Percentiles rank a stretch among this genome's conserved stretches.
Conservation (phyloP, 37 sponge, comb jelly and placozoan species). For the Agelas oroides region DNA sequence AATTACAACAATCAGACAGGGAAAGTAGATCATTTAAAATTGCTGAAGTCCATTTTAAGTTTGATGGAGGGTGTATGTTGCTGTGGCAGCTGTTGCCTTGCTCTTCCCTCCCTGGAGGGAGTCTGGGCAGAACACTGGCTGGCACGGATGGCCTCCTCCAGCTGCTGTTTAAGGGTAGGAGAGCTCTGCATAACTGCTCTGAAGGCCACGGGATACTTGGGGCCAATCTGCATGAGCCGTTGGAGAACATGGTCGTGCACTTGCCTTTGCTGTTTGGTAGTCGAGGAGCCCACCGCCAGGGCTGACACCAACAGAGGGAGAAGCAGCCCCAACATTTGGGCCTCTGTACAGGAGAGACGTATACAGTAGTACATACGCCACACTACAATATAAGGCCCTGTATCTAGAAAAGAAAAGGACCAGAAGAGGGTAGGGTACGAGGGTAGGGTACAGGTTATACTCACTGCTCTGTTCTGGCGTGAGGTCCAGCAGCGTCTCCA, state of each 20-base stretch:
- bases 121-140: not conserved
- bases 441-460: too few relatives aligned
- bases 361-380: too few relatives aligned
- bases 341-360: slow-evolving; percentile 30
- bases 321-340: slow-evolving; percentile 54
- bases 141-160: slow-evolving; percentile 76
- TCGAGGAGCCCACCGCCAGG: slow-evolving; percentile 26
- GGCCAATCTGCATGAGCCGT: slow-evolving; percentile 74
- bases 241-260: slow-evolving; percentile 62
- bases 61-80: slow-evolving; percentile 68
- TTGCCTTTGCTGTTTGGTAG: not conserved
- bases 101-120: not conserved
- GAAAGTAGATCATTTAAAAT: slow-evolving; percentile 76
- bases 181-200: slow-evolving; percentile 65
- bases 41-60: slow-evolving; percentile 90
- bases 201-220: slow-evolving; percentile 76
- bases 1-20: too few relatives aligned
- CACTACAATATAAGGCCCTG: too few relatives aligned
- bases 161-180: slow-evolving; percentile 61
- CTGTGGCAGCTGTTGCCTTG: not conserved
- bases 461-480: slow-evolving; percentile 43
- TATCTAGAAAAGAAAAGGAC: too few relatives aligned
- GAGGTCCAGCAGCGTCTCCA: slow-evolving; percentile 39
- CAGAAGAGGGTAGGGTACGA: too few relatives aligned
- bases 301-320: slow-evolving; percentile 67